Evolutionary conservation across 2,888 invertebrate species (phyloP).

Genomic region (Strigamia crassipes): DNA sequence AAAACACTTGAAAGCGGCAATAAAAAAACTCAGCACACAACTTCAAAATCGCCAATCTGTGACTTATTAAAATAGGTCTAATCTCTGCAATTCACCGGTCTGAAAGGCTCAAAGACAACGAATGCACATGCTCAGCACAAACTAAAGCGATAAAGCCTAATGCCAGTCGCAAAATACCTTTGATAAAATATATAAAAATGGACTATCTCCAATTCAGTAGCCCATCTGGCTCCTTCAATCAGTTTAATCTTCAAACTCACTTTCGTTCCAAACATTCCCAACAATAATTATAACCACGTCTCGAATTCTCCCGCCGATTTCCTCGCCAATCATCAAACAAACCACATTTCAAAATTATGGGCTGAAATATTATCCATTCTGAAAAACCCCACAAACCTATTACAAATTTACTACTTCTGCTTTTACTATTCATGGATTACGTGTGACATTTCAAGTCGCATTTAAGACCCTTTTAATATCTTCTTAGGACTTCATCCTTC

Average conservation of each 20-base stretch:
- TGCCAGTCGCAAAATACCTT: slow-evolving; percentile 1
- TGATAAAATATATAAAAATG: slow-evolving; percentile 22
- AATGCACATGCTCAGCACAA: slow-evolving; percentile 5
- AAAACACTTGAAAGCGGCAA: slow-evolving; percentile 5
- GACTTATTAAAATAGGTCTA: neutral
- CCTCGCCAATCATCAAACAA: neutral
- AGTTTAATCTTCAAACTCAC: neutral
- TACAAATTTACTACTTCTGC: neutral
- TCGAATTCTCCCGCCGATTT: neutral
- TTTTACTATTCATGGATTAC: neutral
- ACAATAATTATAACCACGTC: neutral
- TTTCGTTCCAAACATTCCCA: slow-evolving; percentile 22
- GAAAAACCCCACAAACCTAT: neutral
- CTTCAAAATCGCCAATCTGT: neutral
- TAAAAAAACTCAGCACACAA: neutral
- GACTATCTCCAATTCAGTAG: slow-evolving; percentile 11
- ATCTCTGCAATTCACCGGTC: neutral
- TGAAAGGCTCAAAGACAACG: neutral
- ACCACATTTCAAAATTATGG: neutral
- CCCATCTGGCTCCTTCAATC: slow-evolving; percentile 18
- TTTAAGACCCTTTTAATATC: neutral
- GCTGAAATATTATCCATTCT: neutral
- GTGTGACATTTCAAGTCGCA: neutral
- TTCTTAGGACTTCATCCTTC: neutral
- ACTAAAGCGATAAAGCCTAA: neutral